Evolutionary conservation across 2,888 invertebrate species (phyloP).

Genomic region (Andrena flavipes): DNA sequence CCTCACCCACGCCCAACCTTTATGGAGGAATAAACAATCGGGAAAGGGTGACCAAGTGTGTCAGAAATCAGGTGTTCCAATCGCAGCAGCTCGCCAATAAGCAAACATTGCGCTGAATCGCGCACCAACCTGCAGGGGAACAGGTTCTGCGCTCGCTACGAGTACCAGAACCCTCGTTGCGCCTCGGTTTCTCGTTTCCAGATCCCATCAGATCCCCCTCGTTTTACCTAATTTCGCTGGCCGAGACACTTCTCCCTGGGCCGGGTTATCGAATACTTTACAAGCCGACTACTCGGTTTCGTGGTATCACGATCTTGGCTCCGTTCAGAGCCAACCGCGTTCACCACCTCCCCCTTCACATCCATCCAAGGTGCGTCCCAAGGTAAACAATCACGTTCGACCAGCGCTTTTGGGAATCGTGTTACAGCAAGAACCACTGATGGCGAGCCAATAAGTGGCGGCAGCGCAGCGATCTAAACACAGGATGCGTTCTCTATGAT

Average conservation of each 20-base stretch:
- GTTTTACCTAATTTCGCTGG: constrained; percentile 38
- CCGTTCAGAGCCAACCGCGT: not conserved
- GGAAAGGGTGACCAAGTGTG: not conserved
- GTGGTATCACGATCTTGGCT: constrained; percentile 11
- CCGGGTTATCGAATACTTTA: constrained; percentile 16
- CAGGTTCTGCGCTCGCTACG: constrained; percentile 43
- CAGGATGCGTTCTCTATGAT: constrained; percentile 34
- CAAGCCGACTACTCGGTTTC: not conserved
- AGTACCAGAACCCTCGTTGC: constrained; percentile 5
- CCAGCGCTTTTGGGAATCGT: constrained; percentile 42
- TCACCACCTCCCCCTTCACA: constrained; percentile 1
- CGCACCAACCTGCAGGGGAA: constrained; percentile 10
- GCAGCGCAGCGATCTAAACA: constrained; percentile 35
- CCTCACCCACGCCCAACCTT: constrained; percentile 4
- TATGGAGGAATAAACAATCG: constrained; percentile 3
- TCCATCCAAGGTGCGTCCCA: constrained; percentile 1
- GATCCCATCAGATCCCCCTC: constrained; percentile 11
- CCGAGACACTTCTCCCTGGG: not conserved
- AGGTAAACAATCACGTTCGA: constrained; percentile 46
- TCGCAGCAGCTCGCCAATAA: constrained; percentile 18
- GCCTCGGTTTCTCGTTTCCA: constrained; percentile 21
- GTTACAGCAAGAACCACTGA: constrained; percentile 38
- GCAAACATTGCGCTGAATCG: constrained; percentile 11
- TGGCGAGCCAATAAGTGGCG: constrained; percentile 23
- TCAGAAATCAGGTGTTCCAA: constrained; percentile 17